Evolutionary conservation across 2,888 invertebrate genomes (phyloP).

Genomic region (Molorchus minor): DNA sequence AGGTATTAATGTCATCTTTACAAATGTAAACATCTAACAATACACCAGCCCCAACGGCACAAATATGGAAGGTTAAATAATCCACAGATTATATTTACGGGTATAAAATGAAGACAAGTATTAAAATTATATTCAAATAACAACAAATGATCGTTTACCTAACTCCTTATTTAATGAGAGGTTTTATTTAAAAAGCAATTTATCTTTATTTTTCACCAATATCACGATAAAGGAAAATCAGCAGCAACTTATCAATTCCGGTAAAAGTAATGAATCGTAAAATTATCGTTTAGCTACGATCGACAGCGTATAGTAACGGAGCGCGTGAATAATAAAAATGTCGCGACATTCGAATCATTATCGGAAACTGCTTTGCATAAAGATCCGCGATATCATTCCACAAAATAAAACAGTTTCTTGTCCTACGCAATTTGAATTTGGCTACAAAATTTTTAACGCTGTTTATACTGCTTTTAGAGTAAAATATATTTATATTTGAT

Average conservation of each 20-base stretch:
- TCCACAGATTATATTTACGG: too few relatives aligned
- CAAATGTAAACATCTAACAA: too few relatives aligned
- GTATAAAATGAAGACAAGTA: too few relatives aligned
- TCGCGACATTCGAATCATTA: constrained; percentile 59
- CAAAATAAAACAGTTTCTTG: constrained; percentile 53
- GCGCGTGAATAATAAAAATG: constrained; percentile 62
- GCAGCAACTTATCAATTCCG: constrained; percentile 60
- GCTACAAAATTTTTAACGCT: constrained; percentile 57
- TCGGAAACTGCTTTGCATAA: constrained; percentile 63
- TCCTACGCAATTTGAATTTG: constrained; percentile 55
- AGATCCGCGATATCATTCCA: constrained; percentile 59
- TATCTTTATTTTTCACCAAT: constrained; percentile 33
- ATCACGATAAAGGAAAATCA: constrained; percentile 48
- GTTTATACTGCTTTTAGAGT: too few relatives aligned
- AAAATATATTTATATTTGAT: too few relatives aligned
- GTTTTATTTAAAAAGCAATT: constrained; percentile 25
- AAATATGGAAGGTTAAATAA: too few relatives aligned
- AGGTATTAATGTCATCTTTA: too few relatives aligned
- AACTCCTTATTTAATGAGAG: not conserved
- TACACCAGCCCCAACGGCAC: too few relatives aligned
- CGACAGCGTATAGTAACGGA: constrained; percentile 45
- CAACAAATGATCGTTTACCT: not conserved
- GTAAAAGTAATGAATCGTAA: constrained; percentile 62
- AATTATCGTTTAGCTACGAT: constrained; percentile 58
- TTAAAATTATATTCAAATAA: not conserved